Conservation (phyloP, 2,797 vertebrate genomes). For the Alca torda region DNA sequence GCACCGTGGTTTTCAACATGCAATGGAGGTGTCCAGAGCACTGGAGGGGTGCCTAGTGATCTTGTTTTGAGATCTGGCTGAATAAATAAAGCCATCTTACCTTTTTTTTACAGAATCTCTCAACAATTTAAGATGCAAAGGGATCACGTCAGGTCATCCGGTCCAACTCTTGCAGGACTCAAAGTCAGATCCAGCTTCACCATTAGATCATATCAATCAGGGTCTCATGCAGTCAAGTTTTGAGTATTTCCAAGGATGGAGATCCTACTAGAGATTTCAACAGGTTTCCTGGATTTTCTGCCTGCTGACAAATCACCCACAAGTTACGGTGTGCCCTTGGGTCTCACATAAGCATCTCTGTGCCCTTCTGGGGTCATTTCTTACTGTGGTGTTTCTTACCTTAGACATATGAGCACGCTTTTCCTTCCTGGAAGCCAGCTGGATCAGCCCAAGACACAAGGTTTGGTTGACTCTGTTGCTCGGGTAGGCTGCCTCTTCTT, state of each 20-base stretch:
- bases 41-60: too few relatives aligned
- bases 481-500: neutral
- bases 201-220: neutral
- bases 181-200: neutral
- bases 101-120: neutral
- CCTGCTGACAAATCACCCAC: neutral
- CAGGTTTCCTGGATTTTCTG: neutral
- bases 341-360: neutral
- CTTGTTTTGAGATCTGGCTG: neutral
- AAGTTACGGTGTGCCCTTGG: neutral
- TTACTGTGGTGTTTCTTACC: neutral
- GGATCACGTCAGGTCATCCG: neutral
- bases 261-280: neutral
- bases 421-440: neutral
- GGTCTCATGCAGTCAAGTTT: neutral
- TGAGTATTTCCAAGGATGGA: neutral
- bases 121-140: neutral
- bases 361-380: neutral
- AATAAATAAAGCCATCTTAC: neutral
- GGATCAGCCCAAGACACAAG: neutral
- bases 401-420: accelerated
- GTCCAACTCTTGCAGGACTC: neutral
- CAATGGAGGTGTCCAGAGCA: neutral
- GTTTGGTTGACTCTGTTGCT: neutral
- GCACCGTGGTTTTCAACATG: neutral